phyloP scores from a whole-genome alignment of 2,797 vertebrate genomes.

The Pteronotus mesoamericanus region DNA sequence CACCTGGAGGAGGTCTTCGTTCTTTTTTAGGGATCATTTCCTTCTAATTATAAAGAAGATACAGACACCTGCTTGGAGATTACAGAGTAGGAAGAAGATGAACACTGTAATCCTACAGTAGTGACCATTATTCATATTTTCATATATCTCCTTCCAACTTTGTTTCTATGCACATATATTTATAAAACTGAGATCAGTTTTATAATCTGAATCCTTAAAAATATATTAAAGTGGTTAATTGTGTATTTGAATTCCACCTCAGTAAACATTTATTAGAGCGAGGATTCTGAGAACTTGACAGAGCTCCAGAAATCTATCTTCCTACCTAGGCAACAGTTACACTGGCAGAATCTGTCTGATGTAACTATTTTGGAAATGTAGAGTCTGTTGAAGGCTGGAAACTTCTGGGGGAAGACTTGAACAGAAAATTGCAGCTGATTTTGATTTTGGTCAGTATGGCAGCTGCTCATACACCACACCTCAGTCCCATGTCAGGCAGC shows the following conservation, averaged over 20 bases:
- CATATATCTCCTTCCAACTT: background rate
- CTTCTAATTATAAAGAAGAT: slow-evolving; percentile 19
- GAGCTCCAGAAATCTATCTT: background rate
- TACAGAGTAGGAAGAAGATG: background rate
- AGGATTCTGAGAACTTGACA: background rate
- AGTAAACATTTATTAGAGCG: background rate
- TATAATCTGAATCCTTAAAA: slow-evolving; percentile 16
- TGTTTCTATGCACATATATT: background rate
- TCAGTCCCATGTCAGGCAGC: background rate
- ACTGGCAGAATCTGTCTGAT: background rate
- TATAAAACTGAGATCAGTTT: background rate
- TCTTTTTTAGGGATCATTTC: slow-evolving; percentile 17
- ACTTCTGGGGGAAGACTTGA: background rate
- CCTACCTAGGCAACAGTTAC: background rate
- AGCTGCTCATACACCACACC: background rate
- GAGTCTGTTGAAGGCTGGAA: background rate
- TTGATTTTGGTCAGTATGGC: background rate
- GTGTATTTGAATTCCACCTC: background rate
- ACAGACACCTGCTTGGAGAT: background rate
- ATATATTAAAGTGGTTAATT: background rate
- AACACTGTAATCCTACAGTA: background rate
- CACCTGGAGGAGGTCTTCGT: background rate
- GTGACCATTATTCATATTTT: background rate
- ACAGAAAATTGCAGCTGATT: background rate
- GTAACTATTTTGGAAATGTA: background rate